Conservation (phyloP, 2,888 invertebrate species). For the Phlogophora meticulosa region DNA sequence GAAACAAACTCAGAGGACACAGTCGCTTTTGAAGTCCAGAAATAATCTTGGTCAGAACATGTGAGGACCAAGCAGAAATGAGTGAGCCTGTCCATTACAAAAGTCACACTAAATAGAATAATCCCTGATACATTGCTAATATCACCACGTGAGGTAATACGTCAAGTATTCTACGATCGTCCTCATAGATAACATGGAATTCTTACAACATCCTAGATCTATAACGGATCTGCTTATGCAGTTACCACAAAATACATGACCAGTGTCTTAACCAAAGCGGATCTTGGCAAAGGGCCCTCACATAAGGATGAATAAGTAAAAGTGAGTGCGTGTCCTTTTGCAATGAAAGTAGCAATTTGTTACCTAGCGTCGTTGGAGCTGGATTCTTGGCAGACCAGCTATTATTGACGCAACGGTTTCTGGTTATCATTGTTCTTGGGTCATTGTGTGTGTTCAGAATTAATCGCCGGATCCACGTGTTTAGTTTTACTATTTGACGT, state of each 20-base stretch:
- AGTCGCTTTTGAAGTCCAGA: no score
- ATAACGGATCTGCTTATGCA: constrained; percentile 28
- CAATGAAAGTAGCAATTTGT: constrained; percentile 47
- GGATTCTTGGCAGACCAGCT: constrained; percentile 47
- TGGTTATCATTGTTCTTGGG: constrained; percentile 56
- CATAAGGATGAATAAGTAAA: constrained; percentile 39
- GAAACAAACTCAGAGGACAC: no score
- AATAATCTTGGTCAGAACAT: no score
- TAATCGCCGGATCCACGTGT: constrained; percentile 48
- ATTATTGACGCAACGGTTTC: constrained; percentile 38
- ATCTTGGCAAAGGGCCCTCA: constrained; percentile 45
- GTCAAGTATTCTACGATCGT: not conserved
- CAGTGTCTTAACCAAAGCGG: constrained; percentile 35
- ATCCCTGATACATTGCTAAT: not conserved
- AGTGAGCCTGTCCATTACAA: no score
- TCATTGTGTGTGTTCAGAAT: constrained; percentile 50
- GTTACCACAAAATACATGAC: constrained; percentile 38
- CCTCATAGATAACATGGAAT: not conserved
- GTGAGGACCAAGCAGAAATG: no score
- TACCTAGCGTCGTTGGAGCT: constrained; percentile 23
- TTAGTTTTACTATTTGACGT: constrained; percentile 48
- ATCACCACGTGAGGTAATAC: not conserved
- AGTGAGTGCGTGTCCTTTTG: constrained; percentile 8
- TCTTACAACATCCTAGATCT: constrained; percentile 22
- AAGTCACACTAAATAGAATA: no score